Evolutionary conservation across 2,797 vertebrate species (phyloP).

Genomic region (Melanotaenia maccullochi): DNA sequence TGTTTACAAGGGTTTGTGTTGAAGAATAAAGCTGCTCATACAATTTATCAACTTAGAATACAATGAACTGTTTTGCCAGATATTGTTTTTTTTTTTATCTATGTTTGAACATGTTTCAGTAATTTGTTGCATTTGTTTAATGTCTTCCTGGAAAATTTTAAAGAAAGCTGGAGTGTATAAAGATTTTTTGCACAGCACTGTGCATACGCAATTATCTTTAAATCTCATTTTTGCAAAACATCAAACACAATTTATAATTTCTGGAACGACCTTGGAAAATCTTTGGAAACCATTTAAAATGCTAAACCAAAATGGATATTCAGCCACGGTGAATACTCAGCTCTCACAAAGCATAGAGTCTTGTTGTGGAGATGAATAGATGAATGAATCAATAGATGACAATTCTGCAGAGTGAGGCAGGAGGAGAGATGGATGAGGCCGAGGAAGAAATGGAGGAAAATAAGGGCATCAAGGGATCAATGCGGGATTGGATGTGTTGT

Average conservation of each 20-base stretch:
- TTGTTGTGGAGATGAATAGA: conserved; percentile 30
- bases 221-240: neutral
- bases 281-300: conserved; percentile 56
- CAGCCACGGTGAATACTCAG: conserved; percentile 6
- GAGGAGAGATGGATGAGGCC: conserved; percentile 17
- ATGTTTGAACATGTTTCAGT: neutral
- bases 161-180: neutral
- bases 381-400: conserved; percentile 21
- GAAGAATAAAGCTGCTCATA: neutral
- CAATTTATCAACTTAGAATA: neutral
- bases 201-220: neutral
- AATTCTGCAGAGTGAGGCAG: neutral
- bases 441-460: conserved; percentile 5
- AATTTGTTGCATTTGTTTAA: neutral
- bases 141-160: neutral
- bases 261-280: conserved; percentile 15
- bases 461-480: neutral
- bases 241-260: conserved; percentile 21
- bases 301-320: conserved; percentile 31
- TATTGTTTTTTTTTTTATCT: neutral
- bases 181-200: neutral
- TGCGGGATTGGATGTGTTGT: conserved; percentile 1
- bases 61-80: neutral
- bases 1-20: neutral
- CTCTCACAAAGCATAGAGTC: conserved; percentile 9